A percentile compares a stretch with the other conserved stretches of the same genome.
Evolutionary conservation across 2,113 vertebrate species (phyloP).

Genomic region (Heloderma charlesbogerti): DNA sequence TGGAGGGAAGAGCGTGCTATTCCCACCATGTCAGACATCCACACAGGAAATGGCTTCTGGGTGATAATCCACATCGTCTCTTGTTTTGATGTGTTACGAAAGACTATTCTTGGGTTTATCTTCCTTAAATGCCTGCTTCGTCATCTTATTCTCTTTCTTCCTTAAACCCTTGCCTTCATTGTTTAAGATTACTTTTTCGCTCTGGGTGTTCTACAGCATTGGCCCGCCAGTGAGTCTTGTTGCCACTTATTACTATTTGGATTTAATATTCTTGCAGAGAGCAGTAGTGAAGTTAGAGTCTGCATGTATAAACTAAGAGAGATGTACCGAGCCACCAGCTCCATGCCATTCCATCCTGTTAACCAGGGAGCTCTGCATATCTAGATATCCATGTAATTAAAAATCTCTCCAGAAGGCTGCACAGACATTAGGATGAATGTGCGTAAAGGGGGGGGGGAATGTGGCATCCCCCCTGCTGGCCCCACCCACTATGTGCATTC

Average conservation of each 20-base stretch:
- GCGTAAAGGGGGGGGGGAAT: neutral
- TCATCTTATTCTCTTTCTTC: neutral
- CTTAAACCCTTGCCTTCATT: neutral
- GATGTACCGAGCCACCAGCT: neutral
- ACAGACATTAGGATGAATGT: neutral
- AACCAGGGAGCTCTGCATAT: neutral
- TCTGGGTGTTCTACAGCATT: neutral
- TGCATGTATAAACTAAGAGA: neutral
- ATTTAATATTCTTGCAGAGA: neutral
- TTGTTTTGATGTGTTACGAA: neutral
- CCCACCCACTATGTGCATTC: neutral
- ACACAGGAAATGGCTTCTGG: constrained; percentile 1
- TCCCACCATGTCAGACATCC: neutral
- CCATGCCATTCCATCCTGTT: neutral
- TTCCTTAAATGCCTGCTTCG: neutral
- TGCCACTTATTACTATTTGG: constrained; percentile 6
- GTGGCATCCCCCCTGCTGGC: neutral
- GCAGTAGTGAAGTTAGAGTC: neutral
- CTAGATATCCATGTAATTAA: too few relatives aligned
- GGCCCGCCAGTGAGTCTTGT: neutral
- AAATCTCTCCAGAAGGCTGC: neutral
- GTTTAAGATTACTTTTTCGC: constrained; percentile 13
- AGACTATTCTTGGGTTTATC: neutral
- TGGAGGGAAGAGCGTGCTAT: neutral
- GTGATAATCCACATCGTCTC: neutral